phyloP scores from a whole-genome alignment of 1,140 invertebrate species.

The Rhizoglyphus robini region DNA sequence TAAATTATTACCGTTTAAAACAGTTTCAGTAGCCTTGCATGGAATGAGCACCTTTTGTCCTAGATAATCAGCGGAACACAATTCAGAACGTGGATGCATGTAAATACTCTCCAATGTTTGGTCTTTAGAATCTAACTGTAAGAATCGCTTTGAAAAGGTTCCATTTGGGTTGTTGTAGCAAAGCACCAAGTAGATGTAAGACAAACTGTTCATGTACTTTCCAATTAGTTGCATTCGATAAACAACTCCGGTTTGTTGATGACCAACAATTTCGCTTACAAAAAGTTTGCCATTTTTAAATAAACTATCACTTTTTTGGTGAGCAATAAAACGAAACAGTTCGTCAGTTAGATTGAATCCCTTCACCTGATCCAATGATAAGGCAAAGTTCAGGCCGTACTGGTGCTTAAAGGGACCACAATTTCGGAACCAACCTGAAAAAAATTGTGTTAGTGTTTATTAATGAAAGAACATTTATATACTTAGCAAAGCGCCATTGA shows the following conservation, averaged over 20 bases:
- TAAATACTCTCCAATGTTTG: not conserved
- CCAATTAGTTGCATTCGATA: not conserved
- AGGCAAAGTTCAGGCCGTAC: not conserved
- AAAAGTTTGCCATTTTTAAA: no score
- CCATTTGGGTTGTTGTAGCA: not conserved
- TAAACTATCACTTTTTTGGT: no score
- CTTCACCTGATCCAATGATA: not conserved
- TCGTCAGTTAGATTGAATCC: no score
- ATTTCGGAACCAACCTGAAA: not conserved
- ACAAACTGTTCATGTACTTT: not conserved
- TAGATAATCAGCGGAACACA: not conserved
- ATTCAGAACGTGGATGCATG: not conserved
- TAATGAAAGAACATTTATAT: slow-evolving; percentile 1
- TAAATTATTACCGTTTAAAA: not conserved
- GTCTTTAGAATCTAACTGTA: not conserved
- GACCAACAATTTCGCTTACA: no score
- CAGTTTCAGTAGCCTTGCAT: not conserved
- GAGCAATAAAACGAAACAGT: no score
- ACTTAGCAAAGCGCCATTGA: not conserved
- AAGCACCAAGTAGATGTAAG: not conserved
- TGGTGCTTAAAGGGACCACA: not conserved
- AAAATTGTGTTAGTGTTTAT: not conserved
- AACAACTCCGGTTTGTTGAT: not conserved
- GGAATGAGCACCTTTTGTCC: not conserved
- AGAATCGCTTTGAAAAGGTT: not conserved